These are phyloP conservation scores for Heliothis subflexa DNA, from an alignment of 1,140 invertebrate species.

Conservation along the genomic window DNA sequence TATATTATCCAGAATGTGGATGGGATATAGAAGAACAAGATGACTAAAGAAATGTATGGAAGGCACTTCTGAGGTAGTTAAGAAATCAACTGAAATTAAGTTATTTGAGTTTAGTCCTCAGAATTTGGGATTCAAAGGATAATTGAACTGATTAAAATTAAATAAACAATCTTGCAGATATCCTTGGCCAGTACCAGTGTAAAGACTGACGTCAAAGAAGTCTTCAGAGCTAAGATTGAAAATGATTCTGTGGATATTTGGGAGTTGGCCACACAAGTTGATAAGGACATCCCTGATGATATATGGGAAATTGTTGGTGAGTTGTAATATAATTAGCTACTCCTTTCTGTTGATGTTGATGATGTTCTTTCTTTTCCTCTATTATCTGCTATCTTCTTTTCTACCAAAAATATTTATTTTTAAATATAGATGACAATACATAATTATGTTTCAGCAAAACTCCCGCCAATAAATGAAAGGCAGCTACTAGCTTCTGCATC, in stretches of 20 bases:
- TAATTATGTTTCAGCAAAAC: slow-evolving; percentile 73
- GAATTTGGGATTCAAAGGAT: too few relatives aligned
- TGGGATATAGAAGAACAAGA: too few relatives aligned
- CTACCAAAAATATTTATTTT: too few relatives aligned
- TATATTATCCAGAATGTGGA: not conserved
- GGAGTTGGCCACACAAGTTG: slow-evolving; percentile 74
- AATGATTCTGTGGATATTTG: slow-evolving; percentile 69
- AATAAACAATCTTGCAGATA: slow-evolving; percentile 60
- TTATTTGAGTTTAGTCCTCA: too few relatives aligned
- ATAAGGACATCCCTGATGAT: slow-evolving; percentile 75
- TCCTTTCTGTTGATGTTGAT: too few relatives aligned
- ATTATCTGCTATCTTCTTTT: too few relatives aligned
- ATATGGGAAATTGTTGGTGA: slow-evolving; percentile 80
- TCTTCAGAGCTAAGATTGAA: slow-evolving; percentile 58
- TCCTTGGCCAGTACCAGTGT: slow-evolving; percentile 61
- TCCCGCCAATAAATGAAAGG: slow-evolving; percentile 74
- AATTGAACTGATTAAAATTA: not conserved
- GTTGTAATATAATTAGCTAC: slow-evolving; percentile 37
- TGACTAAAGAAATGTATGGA: too few relatives aligned
- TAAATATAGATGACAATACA: not conserved
- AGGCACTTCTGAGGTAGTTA: too few relatives aligned
- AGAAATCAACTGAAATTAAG: too few relatives aligned
- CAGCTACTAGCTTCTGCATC: slow-evolving; percentile 76
- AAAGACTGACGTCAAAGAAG: slow-evolving; percentile 61
- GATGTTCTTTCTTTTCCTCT: too few relatives aligned